phyloP scores from a whole-genome alignment of 2,113 vertebrate genomes.

The Stigmatopora argus region DNA sequence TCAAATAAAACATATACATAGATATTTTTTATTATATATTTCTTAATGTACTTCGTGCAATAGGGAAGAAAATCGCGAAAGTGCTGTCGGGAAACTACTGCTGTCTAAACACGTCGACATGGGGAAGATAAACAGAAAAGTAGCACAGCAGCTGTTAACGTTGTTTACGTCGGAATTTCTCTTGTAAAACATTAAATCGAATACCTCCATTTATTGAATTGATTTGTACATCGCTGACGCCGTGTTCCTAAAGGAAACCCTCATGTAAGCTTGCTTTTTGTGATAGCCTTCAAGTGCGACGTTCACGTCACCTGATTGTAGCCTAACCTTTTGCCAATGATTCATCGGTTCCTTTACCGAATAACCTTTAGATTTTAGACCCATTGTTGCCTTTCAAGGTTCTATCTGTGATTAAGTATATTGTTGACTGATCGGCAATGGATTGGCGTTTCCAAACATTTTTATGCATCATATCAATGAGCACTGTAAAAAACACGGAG shows the following conservation, averaged over 20 bases:
- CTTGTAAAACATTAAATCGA: neutral
- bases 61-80: conserved; percentile 35
- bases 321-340: conserved; percentile 39
- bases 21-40: too few relatives aligned
- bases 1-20: neutral
- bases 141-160: conserved; percentile 26
- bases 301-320: conserved; percentile 16
- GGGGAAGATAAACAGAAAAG: conserved; percentile 69
- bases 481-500: conserved; percentile 8
- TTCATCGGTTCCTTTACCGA: neutral
- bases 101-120: conserved; percentile 59
- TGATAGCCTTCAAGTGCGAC: conserved; percentile 31
- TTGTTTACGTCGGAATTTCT: conserved; percentile 4
- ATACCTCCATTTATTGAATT: neutral
- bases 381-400: rapidly evolving
- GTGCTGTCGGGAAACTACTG: conserved; percentile 14
- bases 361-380: neutral
- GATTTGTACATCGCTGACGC: neutral
- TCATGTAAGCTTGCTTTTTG: conserved; percentile 40
- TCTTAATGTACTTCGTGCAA: rapidly evolving
- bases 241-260: conserved; percentile 8
- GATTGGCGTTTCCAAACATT: neutral
- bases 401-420: rapidly evolving
- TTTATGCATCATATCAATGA: neutral
- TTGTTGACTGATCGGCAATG: neutral